Evolutionary conservation across 2,113 vertebrate species (phyloP).

Genomic region (Pterocles gutturalis): DNA sequence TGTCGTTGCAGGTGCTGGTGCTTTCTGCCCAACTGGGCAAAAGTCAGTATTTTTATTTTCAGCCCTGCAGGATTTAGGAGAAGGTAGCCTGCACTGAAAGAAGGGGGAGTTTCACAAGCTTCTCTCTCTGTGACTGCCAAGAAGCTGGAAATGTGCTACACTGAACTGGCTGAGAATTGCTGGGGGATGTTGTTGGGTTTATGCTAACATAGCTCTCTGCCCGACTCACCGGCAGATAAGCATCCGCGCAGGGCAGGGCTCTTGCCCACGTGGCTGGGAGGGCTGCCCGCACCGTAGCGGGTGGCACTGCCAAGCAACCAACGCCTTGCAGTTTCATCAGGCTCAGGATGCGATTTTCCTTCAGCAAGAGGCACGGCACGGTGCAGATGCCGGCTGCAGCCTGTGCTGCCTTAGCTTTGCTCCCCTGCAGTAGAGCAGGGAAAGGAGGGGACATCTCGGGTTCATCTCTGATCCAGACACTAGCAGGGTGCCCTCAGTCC

Average conservation of each 20-base stretch:
- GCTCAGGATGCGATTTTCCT: background rate
- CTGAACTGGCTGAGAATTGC: background rate
- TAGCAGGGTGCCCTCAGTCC: background rate
- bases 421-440: background rate
- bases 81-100: background rate
- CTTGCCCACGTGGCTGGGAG: background rate
- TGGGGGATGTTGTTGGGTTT: background rate
- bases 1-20: background rate
- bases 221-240: background rate
- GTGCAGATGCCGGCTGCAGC: rapidly evolving
- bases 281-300: background rate
- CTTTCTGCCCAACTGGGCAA: background rate
- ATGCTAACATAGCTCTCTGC: background rate
- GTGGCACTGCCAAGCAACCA: background rate
- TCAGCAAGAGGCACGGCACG: background rate
- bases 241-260: constrained; percentile 14
- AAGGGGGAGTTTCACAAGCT: background rate
- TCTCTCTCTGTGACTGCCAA: background rate
- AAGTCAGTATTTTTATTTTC: background rate
- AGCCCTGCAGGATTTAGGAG: background rate
- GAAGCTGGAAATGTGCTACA: background rate
- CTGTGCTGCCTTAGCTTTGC: background rate
- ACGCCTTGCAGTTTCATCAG: background rate
- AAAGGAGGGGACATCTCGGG: background rate
- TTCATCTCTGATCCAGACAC: background rate